Evolutionary conservation across 2,888 invertebrate species (phyloP), one percentile per base, ranked within the genome.

Genomic region (Odontomyia ornata): DNA sequence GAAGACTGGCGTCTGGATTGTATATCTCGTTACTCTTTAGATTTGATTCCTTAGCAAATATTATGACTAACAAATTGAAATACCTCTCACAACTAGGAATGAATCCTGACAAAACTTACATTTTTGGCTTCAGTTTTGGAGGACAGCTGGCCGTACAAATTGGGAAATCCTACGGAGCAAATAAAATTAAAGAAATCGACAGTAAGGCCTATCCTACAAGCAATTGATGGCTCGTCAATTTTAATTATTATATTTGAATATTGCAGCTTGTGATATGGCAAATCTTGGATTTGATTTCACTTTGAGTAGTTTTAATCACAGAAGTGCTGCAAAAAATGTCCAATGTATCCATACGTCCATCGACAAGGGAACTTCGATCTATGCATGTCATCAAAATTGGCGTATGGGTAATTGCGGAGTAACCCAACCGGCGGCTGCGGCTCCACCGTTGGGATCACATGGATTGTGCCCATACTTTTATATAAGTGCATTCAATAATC

Each of bases 71-170:
- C 3, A 82, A 84, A 46, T 67, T 86, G 9, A 27, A 80, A 1
- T 78, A 81, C 0, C 76, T 86, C 2, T 79, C 83, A n/a, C 75
- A 77, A 18, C 80, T 82, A 65, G 86, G 86, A 1, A 81, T 86
- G 1, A 80, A 84, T 75, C 82, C 83, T 1, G 80, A 78, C 3
- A 81, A 81, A 9, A 83, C 82, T 0, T 85, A 82, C 67, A 82
- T 86, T 80, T 86, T 86, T 81, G 86, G 86, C n/a, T 86, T 86
- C 56, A 86, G 86, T 76, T 84, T 83, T 77, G 86, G 86, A 13
- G 86, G 85, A 0, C 85, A 85, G 79, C 67, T 86, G 27, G 86
- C 84, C 0, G 83, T 83, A 0, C 82, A 83, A 21, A 82, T 85
- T 1, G 86, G 86, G 0, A 82, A 82, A 2, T 77, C 79, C 0